These are phyloP conservation scores for Perdix hodgsoniae DNA, from an alignment of 2,797 vertebrate species.

Conservation along the genomic window DNA sequence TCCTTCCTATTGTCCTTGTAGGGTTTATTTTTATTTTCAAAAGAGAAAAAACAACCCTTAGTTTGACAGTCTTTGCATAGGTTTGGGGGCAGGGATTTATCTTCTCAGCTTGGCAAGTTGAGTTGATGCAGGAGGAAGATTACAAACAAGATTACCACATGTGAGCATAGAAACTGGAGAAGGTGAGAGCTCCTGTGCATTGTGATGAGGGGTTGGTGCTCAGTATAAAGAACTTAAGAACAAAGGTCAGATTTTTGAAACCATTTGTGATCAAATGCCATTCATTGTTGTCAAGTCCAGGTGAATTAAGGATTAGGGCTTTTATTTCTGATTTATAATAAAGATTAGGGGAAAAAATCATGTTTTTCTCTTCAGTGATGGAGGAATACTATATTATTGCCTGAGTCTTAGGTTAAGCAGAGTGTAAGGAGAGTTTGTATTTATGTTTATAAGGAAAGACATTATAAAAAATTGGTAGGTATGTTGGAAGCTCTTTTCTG, in stretches of 20 bases:
- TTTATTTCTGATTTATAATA: too few relatives aligned
- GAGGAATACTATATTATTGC: rapidly evolving
- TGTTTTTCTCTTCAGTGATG: neutral
- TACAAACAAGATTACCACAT: neutral
- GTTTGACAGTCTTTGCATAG: neutral
- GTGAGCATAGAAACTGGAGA: neutral
- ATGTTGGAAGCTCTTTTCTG: neutral
- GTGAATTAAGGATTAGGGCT: too few relatives aligned
- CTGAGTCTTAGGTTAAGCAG: neutral
- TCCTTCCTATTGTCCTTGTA: neutral
- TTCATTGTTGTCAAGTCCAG: too few relatives aligned
- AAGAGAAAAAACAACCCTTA: rapidly evolving
- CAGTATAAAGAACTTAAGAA: too few relatives aligned
- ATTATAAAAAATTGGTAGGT: neutral
- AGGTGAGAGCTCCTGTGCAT: neutral
- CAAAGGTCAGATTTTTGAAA: too few relatives aligned
- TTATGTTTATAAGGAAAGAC: neutral
- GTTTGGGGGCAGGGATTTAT: neutral
- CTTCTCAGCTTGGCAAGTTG: neutral
- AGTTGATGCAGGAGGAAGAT: neutral
- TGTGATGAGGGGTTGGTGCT: neutral
- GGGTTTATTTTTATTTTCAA: too few relatives aligned
- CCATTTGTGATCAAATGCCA: neutral
- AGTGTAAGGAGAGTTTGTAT: neutral
- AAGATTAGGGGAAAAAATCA: neutral